phyloP scores from a whole-genome alignment of 2,797 vertebrate genomes.

The Leucoraja ocellata region DNA sequence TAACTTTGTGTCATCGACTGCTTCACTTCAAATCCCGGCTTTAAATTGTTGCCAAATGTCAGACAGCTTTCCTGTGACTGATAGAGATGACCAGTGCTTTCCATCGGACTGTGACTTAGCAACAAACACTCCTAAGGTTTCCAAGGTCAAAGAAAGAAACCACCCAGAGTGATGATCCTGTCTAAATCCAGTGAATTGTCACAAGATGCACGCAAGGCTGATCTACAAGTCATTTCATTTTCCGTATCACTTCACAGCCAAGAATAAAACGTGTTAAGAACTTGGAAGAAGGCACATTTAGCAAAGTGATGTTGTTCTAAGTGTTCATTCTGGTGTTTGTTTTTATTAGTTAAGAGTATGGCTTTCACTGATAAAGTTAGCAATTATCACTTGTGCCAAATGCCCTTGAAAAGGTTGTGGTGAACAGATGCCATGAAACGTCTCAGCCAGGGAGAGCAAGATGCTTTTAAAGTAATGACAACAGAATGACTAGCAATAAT shows the following conservation, averaged over 20 bases:
- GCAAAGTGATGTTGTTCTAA: not conserved
- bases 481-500: too few relatives aligned
- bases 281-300: not conserved
- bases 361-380: too few relatives aligned
- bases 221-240: not conserved
- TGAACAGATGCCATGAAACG: too few relatives aligned
- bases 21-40: not conserved
- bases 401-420: too few relatives aligned
- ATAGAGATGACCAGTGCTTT: not conserved
- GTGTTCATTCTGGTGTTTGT: not conserved
- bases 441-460: too few relatives aligned
- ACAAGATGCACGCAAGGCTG: not conserved
- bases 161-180: not conserved
- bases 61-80: not conserved
- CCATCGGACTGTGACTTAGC: not conserved
- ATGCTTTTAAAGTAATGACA: too few relatives aligned
- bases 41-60: not conserved
- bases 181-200: not conserved
- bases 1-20: conserved; percentile 14
- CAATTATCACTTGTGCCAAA: too few relatives aligned
- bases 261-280: not conserved
- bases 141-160: not conserved
- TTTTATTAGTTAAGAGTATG: too few relatives aligned
- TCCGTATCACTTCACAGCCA: not conserved
- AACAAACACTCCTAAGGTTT: not conserved